These are phyloP conservation scores for Cygnus buccinator DNA, from an alignment of 2,113 vertebrate genomes.

Conservation along the genomic window DNA sequence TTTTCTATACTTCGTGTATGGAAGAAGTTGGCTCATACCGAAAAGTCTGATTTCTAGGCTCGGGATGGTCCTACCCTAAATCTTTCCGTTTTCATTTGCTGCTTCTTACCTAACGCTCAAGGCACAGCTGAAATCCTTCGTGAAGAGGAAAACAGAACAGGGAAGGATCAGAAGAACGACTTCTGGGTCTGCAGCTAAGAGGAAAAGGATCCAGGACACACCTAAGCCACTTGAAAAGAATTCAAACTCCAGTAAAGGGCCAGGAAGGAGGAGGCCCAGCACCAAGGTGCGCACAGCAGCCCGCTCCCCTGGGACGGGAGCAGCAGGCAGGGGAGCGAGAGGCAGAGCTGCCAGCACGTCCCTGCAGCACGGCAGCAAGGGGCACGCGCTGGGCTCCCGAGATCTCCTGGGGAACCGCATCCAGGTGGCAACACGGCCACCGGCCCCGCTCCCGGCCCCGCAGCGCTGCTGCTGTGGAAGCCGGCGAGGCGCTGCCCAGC, in stretches of 20 bases:
- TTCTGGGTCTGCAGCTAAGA: background rate
- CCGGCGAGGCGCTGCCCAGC: background rate
- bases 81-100: background rate
- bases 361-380: fast-evolving
- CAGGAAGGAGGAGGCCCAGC: background rate
- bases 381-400: fast-evolving
- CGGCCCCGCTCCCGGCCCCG: fast-evolving
- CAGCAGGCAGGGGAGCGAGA: background rate
- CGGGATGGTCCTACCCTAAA: background rate
- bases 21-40: background rate
- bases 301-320: background rate
- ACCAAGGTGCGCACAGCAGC: background rate
- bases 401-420: background rate
- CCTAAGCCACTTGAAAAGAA: background rate
- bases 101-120: background rate
- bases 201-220: background rate
- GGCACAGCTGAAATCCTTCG: background rate
- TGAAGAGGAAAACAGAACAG: background rate
- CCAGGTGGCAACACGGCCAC: background rate
- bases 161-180: background rate
- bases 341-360: fast-evolving
- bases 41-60: background rate
- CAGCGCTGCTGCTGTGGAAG: background rate
- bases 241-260: background rate
- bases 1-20: fast-evolving